These are phyloP conservation scores for Rhipidura dahli DNA, from an alignment of 2,113 vertebrate genomes.

Conservation along the genomic window DNA sequence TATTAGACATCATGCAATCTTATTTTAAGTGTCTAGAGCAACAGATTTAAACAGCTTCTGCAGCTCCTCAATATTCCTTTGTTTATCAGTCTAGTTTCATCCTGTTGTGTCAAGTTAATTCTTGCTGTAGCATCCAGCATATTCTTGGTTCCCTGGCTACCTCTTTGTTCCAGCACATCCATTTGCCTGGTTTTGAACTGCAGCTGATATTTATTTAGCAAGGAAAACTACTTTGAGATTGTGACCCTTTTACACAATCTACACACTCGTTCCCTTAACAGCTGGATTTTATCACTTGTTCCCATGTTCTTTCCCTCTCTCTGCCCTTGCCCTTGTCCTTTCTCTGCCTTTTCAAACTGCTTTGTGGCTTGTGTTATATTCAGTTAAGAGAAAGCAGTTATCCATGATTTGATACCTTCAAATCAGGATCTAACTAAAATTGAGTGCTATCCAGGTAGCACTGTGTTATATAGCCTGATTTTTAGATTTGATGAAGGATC, in stretches of 20 bases:
- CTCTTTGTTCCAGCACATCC: background rate
- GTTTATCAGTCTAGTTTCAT: slow-evolving; percentile 1
- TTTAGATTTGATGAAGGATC: background rate
- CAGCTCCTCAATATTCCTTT: background rate
- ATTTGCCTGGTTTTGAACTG: background rate
- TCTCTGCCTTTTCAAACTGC: background rate
- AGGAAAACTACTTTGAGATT: background rate
- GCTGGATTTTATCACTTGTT: background rate
- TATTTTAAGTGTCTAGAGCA: background rate
- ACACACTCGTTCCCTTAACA: background rate
- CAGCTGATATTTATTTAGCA: background rate
- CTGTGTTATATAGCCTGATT: background rate
- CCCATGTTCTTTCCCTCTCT: background rate
- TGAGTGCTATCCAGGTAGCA: background rate
- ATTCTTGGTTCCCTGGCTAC: background rate
- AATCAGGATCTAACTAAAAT: background rate
- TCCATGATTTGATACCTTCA: background rate
- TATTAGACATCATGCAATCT: background rate
- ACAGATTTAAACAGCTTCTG: background rate
- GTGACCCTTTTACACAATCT: background rate
- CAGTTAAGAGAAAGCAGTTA: background rate
- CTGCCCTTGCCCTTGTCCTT: background rate
- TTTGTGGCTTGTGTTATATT: background rate
- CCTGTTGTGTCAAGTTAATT: background rate
- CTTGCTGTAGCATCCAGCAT: background rate